A percentile compares a stretch with the other conserved stretches of the same genome.
Conservation (phyloP, 2,113 vertebrate genomes). For the Barnardius zonarius region DNA sequence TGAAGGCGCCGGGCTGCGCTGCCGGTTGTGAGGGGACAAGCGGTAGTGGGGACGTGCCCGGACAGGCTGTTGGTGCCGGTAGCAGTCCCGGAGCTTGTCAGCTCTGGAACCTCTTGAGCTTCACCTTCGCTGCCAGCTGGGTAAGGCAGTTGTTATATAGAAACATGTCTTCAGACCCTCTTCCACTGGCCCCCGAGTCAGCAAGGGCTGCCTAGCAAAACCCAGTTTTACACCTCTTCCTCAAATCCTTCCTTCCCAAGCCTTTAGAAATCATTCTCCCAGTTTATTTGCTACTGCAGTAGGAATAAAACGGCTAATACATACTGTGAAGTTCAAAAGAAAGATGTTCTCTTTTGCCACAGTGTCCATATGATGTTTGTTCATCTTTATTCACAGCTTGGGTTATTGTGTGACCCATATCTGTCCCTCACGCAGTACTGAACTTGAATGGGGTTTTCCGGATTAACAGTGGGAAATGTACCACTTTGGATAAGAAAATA, state of each 20-base stretch:
- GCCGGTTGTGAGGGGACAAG: neutral
- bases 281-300: neutral
- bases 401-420: neutral
- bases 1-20: rapidly evolving
- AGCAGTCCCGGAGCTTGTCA: rapidly evolving
- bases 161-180: neutral
- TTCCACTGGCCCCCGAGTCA: neutral
- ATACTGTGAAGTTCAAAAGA: neutral
- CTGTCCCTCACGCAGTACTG: too few relatives aligned
- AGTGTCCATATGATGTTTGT: neutral
- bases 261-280: neutral
- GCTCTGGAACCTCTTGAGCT: neutral
- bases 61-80: rapidly evolving
- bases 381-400: neutral
- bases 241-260: neutral
- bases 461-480: neutral
- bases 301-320: neutral
- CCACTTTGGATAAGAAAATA: neutral
- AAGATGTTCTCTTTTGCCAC: neutral
- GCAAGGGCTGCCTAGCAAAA: neutral
- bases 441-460: neutral
- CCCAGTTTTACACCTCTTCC: neutral
- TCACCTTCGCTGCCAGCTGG: neutral
- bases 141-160: too few relatives aligned
- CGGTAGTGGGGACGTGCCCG: rapidly evolving